Evolutionary conservation across 2,797 vertebrate genomes (phyloP).

Genomic region (Dipus sagitta): DNA sequence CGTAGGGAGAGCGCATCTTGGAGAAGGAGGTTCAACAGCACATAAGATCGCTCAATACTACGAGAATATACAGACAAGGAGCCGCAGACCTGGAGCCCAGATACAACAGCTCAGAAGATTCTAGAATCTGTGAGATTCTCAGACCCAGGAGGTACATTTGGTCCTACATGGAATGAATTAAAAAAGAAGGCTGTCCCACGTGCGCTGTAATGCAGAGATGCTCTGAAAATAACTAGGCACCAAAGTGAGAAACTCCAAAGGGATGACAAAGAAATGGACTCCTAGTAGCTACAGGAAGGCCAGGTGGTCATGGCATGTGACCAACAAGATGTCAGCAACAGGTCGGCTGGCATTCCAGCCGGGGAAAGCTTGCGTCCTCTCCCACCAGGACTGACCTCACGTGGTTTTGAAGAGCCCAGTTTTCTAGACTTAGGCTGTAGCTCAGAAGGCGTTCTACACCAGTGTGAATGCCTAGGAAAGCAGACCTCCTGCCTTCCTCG

Average conservation of each 20-base stretch:
- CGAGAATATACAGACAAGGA: background rate
- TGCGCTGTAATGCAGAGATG: background rate
- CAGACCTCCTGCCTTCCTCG: background rate
- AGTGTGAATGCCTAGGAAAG: background rate
- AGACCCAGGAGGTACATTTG: background rate
- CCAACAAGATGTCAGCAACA: background rate
- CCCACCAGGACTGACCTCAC: too few species aligned
- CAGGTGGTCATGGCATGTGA: background rate
- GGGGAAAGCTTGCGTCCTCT: background rate
- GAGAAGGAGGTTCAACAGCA: background rate
- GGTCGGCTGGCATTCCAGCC: background rate
- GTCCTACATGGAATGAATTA: background rate
- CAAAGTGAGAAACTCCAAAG: background rate
- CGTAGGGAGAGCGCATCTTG: background rate
- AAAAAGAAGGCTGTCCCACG: background rate
- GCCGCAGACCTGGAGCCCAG: background rate
- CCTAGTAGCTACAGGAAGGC: background rate
- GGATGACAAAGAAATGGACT: background rate
- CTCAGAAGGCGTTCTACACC: background rate
- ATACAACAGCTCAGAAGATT: background rate
- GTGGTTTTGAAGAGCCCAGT: background rate
- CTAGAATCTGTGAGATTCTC: conserved; percentile 26
- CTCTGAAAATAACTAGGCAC: background rate
- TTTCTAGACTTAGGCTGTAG: background rate
- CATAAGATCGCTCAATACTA: background rate